Percentiles rank a stretch among this genome's conserved stretches.
Conservation (phyloP, 2,888 invertebrate species). For the Pollenia griseotomentosa region DNA sequence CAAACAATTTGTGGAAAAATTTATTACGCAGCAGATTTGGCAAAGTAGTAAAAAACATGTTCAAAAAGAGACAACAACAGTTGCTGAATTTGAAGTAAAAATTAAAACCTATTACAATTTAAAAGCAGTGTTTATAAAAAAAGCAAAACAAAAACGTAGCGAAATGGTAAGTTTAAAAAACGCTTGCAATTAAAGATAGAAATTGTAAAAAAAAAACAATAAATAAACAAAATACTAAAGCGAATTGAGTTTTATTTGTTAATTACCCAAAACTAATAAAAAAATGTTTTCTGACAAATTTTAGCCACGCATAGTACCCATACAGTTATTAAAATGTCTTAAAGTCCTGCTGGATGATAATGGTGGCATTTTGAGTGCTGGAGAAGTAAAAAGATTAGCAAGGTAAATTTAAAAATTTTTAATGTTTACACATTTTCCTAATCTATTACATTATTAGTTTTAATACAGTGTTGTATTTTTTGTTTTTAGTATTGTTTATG, state of each 20-base stretch:
- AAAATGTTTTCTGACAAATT: conserved; percentile 82
- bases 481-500: conserved; percentile 9
- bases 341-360: conserved; percentile 92
- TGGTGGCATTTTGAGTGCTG: conserved; percentile 94
- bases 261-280: background rate
- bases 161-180: conserved; percentile 58
- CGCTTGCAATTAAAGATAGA: conserved; percentile 16
- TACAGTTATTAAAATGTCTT: conserved; percentile 94
- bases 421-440: conserved; percentile 6
- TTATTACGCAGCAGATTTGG: conserved; percentile 54
- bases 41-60: conserved; percentile 40
- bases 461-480: conserved; percentile 47
- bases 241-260: conserved; percentile 56
- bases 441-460: conserved; percentile 57
- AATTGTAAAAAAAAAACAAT: background rate
- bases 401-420: conserved; percentile 87
- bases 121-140: background rate
- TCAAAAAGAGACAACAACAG: conserved; percentile 46
- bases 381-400: conserved; percentile 94
- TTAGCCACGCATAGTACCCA: conserved; percentile 96
- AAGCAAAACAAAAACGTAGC: conserved; percentile 8
- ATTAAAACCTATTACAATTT: conserved; percentile 39
- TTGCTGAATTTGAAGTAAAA: background rate
- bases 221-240: conserved; percentile 8
- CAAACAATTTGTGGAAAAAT: conserved; percentile 58